Evolutionary conservation across 1,140 invertebrate species (phyloP), one percentile per base, ranked within the genome.

Genomic region (Aphaenogaster ashmeadi): DNA sequence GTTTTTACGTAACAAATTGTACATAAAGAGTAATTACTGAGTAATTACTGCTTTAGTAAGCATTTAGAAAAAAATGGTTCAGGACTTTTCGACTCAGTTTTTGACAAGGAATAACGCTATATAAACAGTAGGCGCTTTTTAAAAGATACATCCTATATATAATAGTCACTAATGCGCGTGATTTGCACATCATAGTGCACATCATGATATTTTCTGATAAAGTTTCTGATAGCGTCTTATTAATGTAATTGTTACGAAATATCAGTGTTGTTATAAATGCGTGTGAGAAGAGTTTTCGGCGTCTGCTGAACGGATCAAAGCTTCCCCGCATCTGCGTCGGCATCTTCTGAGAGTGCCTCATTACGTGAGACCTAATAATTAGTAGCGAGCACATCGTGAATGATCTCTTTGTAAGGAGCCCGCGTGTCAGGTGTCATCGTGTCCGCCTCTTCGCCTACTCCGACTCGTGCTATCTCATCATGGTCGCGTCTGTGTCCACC

Each of bases 391-490:
- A 84, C 56, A 60, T 84, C 54, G 80, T 84, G 80, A 84, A 84
- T 84, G 80, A 84, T 84, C 80, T 84, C 80, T 84, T 84, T 84
- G 80, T 84, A 74, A 84, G 56, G 47, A 84, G 69, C 33, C 67
- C 27, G 80, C 80, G 80, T 84, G 80, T 75, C 80, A 84, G 80
- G 80, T 84, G 80, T 84, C 80, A 84, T 84, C 80, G 80, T 75
- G 80, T 75, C 69, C 80, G 80, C 69, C 80, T 84, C 80, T 60
- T 75, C 69, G 69, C 41, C 80, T 74, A 50, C 69, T 75, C 69
- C 67, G 67, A 60, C 15, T 74, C 5, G 27, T 74, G 80, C 80
- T 71, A 75, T 84, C 80, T 84, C 80, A 84, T 84, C 69, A 56
- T 18, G 54, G 69, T 36, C 47, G 78, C 47, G 21, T 80, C 67